Percentiles rank a stretch among this genome's conserved stretches.
Evolutionary conservation across 1,140 invertebrate genomes (phyloP).

Genomic region (Metopolophium dirhodum): DNA sequence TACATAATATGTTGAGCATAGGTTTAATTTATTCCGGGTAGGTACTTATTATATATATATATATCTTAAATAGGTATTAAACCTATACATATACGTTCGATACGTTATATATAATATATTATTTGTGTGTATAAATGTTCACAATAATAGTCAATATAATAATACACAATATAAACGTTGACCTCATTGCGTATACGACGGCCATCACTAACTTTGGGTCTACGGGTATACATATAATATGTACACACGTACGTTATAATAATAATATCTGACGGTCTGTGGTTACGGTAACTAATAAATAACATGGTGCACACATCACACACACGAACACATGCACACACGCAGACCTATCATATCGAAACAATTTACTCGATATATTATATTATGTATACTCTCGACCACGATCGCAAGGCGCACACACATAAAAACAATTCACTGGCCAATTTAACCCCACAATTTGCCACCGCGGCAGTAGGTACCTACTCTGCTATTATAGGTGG

Average conservation of each 20-base stretch:
- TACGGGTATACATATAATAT: neutral
- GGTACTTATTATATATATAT: neutral
- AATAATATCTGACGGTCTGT: neutral
- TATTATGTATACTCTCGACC: neutral
- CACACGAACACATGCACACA: neutral
- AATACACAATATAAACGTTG: neutral
- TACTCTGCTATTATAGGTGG: neutral
- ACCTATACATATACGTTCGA: too few relatives aligned
- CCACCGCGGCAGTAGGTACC: neutral
- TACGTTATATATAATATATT: too few relatives aligned
- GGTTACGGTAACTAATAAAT: neutral
- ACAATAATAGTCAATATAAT: neutral
- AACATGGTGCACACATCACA: neutral
- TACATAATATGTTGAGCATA: neutral
- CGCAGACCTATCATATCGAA: neutral
- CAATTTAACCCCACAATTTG: neutral
- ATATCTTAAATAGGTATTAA: too few relatives aligned
- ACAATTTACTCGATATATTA: conserved; percentile 24
- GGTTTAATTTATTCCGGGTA: neutral
- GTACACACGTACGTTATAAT: neutral
- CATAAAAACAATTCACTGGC: neutral
- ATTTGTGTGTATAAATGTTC: neutral
- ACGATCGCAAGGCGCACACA: neutral
- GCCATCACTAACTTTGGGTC: neutral
- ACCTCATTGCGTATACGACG: neutral